phyloP scores from a whole-genome alignment of 2,797 vertebrate species.

The Bufotes viridis region DNA sequence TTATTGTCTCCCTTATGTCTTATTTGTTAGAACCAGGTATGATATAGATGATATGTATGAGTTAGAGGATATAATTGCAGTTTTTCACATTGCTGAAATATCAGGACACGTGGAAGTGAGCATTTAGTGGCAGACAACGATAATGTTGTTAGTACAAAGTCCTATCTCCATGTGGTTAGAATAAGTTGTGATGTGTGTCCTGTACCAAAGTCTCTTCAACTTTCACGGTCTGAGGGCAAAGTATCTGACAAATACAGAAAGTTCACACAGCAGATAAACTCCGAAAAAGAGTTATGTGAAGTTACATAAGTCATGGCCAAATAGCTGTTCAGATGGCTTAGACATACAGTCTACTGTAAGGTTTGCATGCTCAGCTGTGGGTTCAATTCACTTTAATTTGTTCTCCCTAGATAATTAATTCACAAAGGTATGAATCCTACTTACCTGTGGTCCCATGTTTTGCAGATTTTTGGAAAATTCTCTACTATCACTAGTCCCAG shows the following conservation, averaged over 20 bases:
- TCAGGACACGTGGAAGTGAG: neutral
- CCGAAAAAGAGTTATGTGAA: neutral
- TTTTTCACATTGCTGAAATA: neutral
- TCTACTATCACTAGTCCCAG: too few species aligned
- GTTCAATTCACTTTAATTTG: too few species aligned
- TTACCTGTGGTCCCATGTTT: too few species aligned
- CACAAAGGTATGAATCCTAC: too few species aligned
- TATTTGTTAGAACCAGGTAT: too few species aligned
- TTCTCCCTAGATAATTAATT: too few species aligned
- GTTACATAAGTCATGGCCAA: neutral
- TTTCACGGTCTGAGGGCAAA: slow-evolving; percentile 18
- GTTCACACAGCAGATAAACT: slow-evolving; percentile 11
- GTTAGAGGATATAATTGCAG: neutral
- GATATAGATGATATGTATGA: too few species aligned
- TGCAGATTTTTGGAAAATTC: too few species aligned
- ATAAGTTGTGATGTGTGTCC: slow-evolving; percentile 29
- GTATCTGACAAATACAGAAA: neutral
- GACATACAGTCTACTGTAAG: neutral
- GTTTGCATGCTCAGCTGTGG: neutral
- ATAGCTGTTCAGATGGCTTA: neutral
- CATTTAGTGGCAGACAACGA: neutral
- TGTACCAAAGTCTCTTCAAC: slow-evolving; percentile 42
- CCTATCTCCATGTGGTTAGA: slow-evolving; percentile 8
- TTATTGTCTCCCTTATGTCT: neutral
- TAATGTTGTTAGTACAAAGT: slow-evolving; percentile 12